phyloP scores from a whole-genome alignment of 2,113 vertebrate species.

The Austrofundulus limnaeus region DNA sequence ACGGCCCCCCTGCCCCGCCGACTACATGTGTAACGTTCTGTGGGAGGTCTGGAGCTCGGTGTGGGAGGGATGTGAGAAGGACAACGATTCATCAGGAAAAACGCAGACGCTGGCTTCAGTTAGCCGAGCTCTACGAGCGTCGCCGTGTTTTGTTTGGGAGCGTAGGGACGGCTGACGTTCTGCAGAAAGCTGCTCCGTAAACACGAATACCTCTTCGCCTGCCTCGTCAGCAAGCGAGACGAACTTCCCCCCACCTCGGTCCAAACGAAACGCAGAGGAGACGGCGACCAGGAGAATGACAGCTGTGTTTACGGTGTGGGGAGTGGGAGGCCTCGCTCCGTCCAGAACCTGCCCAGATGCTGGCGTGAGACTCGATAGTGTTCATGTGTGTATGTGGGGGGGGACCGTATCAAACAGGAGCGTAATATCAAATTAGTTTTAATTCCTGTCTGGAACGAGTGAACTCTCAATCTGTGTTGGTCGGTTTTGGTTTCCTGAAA shows the following conservation, averaged over 20 bases:
- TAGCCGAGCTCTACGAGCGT: slow-evolving; percentile 42
- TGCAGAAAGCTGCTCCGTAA: slow-evolving; percentile 32
- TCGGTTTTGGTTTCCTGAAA: slow-evolving; percentile 21
- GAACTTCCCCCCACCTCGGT: slow-evolving; percentile 36
- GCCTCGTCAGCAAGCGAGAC: slow-evolving; percentile 39
- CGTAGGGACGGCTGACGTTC: slow-evolving; percentile 28
- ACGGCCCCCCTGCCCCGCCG: slow-evolving; percentile 38
- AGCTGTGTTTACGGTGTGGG: slow-evolving; percentile 69
- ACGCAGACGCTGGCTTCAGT: slow-evolving; percentile 56
- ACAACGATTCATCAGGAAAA: slow-evolving; percentile 58
- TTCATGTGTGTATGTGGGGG: slow-evolving; percentile 62
- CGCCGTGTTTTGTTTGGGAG: slow-evolving; percentile 28
- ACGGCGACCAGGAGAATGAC: slow-evolving; percentile 64
- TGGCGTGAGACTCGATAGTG: slow-evolving; percentile 52
- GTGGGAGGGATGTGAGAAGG: slow-evolving; percentile 47
- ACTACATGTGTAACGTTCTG: slow-evolving; percentile 23
- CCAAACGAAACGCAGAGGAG: slow-evolving; percentile 32
- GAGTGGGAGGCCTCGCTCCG: slow-evolving; percentile 52
- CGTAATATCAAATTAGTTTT: slow-evolving; percentile 58
- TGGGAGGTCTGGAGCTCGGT: slow-evolving; percentile 61
- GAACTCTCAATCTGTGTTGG: slow-evolving; percentile 30
- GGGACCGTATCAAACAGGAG: slow-evolving; percentile 48
- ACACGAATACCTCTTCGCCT: too few species aligned
- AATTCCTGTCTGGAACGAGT: slow-evolving; percentile 34
- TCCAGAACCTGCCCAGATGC: slow-evolving; percentile 58